Conservation (phyloP, 2,888 invertebrate species). For the Sthenelais limicola region DNA sequence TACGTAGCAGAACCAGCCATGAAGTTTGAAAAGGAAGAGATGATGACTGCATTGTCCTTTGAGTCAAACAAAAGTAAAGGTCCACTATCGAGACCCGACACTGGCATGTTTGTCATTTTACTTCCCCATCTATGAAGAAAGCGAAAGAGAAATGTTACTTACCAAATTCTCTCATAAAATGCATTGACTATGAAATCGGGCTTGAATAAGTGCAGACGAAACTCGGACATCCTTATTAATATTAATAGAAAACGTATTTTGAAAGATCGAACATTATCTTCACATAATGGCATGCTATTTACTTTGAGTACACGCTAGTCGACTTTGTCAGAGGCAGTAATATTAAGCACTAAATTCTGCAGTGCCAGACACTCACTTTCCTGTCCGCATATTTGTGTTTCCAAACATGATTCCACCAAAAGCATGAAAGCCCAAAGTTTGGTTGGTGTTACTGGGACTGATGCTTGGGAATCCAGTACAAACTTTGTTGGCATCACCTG, state of each 20-base stretch:
- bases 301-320: too few relatives aligned
- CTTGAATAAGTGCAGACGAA: too few relatives aligned
- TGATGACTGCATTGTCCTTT: slow-evolving; percentile 8
- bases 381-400: slow-evolving; percentile 40
- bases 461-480: slow-evolving; percentile 48
- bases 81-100: slow-evolving; percentile 46
- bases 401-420: slow-evolving; percentile 50
- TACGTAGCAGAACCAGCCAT: slow-evolving; percentile 44
- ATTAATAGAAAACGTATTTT: too few relatives aligned
- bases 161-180: too few relatives aligned
- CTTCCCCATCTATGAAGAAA: slow-evolving; percentile 42
- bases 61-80: slow-evolving; percentile 42
- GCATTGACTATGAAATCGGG: too few relatives aligned
- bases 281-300: too few relatives aligned
- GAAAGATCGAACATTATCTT: too few relatives aligned
- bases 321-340: too few relatives aligned
- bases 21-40: slow-evolving; percentile 49
- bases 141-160: too few relatives aligned
- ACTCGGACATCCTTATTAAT: too few relatives aligned
- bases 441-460: not conserved
- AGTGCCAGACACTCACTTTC: slow-evolving; percentile 39
- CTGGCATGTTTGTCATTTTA: not conserved
- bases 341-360: too few relatives aligned
- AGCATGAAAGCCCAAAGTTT: slow-evolving; percentile 45
- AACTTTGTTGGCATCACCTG: slow-evolving; percentile 39